phyloP scores from a whole-genome alignment of 2,113 vertebrate species.

The Elachura formosa region DNA sequence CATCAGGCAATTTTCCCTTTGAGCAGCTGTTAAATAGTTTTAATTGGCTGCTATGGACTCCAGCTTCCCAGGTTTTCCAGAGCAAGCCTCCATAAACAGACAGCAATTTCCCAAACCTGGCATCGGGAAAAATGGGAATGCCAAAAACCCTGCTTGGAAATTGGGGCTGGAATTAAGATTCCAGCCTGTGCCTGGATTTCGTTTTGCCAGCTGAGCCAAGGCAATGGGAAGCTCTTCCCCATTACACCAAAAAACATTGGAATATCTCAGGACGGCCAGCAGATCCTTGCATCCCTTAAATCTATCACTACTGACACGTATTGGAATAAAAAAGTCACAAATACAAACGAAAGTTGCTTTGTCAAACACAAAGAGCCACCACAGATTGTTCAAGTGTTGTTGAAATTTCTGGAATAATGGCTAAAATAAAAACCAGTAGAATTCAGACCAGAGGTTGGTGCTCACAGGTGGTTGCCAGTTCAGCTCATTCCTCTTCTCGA shows the following conservation, averaged over 20 bases:
- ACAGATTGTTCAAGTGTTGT: accelerated
- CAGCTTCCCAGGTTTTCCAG: no score
- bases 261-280: accelerated
- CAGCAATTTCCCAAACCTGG: neutral
- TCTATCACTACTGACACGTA: accelerated
- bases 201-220: neutral
- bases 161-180: neutral
- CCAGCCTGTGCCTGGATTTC: neutral
- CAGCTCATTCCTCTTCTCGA: neutral
- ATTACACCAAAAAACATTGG: accelerated
- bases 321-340: neutral
- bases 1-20: conserved; percentile 46
- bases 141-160: neutral
- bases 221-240: neutral
- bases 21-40: conserved; percentile 46
- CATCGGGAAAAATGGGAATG: neutral
- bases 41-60: conserved; percentile 41
- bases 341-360: neutral
- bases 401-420: neutral
- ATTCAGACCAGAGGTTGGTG: no score
- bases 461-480: accelerated
- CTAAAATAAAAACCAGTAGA: accelerated
- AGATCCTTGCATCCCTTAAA: neutral
- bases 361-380: neutral
- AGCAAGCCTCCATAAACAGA: neutral